A percentile compares a stretch with the other conserved stretches of the same genome.
Conservation (phyloP, 2,888 invertebrate species). For the Ennomos erosarius region DNA sequence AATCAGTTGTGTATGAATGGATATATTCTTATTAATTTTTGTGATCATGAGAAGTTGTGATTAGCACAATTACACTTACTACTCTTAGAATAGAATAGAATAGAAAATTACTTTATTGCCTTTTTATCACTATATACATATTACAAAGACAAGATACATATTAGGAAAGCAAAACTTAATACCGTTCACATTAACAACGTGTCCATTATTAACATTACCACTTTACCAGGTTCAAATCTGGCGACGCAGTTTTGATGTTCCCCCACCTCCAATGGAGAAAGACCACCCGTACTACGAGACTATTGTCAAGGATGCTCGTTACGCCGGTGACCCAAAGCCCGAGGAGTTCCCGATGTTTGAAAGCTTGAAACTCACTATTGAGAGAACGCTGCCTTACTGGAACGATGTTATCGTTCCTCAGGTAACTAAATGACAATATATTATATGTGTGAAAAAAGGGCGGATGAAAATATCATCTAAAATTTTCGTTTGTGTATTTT, state of each 20-base stretch:
- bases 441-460: too few relatives aligned
- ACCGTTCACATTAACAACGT: too few relatives aligned
- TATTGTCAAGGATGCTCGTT: constrained; percentile 91
- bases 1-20: too few relatives aligned
- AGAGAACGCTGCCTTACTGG: constrained; percentile 94
- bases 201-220: constrained; percentile 42
- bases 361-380: constrained; percentile 92
- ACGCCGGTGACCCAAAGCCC: constrained; percentile 88
- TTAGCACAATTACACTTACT: too few relatives aligned
- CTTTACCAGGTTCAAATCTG: constrained; percentile 89
- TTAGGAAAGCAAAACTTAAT: too few relatives aligned
- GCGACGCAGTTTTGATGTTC: constrained; percentile 93
- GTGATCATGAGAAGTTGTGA: too few relatives aligned
- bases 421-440: constrained; percentile 48
- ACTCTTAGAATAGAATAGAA: too few relatives aligned
- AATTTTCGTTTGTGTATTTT: constrained; percentile 50
- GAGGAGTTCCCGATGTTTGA: constrained; percentile 93
- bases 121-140: too few relatives aligned
- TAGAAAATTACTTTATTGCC: too few relatives aligned
- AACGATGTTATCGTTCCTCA: constrained; percentile 92
- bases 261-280: constrained; percentile 92
- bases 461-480: too few relatives aligned
- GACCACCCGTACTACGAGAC: constrained; percentile 90
- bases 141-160: too few relatives aligned
- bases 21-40: too few relatives aligned